phyloP scores from a whole-genome alignment of 1,140 invertebrate genomes.

The Hyles vespertilio region DNA sequence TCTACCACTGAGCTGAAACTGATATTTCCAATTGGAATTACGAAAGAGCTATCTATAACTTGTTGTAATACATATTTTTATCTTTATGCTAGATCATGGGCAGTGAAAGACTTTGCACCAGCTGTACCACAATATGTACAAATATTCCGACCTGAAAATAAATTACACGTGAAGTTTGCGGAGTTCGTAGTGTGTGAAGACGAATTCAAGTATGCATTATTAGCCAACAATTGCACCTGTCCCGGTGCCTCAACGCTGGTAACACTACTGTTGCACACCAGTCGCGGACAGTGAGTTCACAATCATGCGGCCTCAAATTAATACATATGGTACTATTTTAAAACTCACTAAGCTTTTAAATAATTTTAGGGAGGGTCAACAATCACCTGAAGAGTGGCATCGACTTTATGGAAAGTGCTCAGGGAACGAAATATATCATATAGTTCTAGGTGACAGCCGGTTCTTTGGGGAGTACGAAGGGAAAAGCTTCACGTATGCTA shows the following conservation, averaged over 20 bases:
- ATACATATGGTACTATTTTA: too few relatives aligned
- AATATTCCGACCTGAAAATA: slow-evolving; percentile 98
- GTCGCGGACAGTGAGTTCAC: slow-evolving; percentile 91
- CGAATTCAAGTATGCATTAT: slow-evolving; percentile 96
- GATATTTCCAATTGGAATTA: too few relatives aligned
- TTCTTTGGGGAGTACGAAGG: slow-evolving; percentile 99
- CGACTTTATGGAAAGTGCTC: slow-evolving; percentile 97
- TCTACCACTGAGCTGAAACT: too few relatives aligned
- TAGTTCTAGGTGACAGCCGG: slow-evolving; percentile 93
- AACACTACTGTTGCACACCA: slow-evolving; percentile 95
- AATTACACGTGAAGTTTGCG: slow-evolving; percentile 98
- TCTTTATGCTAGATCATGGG: slow-evolving; percentile 86
- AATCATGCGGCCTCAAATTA: too few relatives aligned
- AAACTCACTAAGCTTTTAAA: not conserved
- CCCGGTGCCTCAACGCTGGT: slow-evolving; percentile 97
- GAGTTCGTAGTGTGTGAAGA: slow-evolving; percentile 99
- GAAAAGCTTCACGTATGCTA: slow-evolving; percentile 98
- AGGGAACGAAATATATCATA: slow-evolving; percentile 99
- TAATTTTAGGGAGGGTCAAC: slow-evolving; percentile 92
- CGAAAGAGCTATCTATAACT: too few relatives aligned
- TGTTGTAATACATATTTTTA: not conserved
- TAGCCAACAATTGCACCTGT: slow-evolving; percentile 98
- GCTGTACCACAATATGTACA: slow-evolving; percentile 98
- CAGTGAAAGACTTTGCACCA: slow-evolving; percentile 98
- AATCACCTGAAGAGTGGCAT: slow-evolving; percentile 98